These are phyloP conservation scores for Colletes latitarsis DNA, from an alignment of 1,140 invertebrate species.

Conservation along the genomic window DNA sequence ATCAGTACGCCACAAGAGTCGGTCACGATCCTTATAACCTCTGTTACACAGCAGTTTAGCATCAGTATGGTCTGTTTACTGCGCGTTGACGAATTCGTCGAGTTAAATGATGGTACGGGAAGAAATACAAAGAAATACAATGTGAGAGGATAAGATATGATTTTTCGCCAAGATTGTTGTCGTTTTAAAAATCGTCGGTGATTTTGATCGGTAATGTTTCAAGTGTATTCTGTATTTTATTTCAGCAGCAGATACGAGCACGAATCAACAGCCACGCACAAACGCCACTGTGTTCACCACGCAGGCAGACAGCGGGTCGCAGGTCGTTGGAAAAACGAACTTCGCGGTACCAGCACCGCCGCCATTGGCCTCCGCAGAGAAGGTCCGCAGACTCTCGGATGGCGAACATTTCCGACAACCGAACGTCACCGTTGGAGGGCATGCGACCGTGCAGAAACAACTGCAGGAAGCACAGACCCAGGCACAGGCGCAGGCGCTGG, in stretches of 20 bases:
- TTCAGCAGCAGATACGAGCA: constrained; percentile 82
- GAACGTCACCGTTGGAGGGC: constrained; percentile 79
- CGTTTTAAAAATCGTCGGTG: not conserved
- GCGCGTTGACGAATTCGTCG: too few species aligned
- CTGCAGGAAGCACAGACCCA: constrained; percentile 83
- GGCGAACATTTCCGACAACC: constrained; percentile 84
- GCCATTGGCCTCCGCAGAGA: constrained; percentile 80
- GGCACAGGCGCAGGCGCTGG: constrained; percentile 80
- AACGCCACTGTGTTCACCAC: constrained; percentile 79
- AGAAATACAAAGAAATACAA: too few species aligned
- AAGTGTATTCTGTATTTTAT: not conserved
- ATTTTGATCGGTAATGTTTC: not conserved
- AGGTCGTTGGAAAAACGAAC: constrained; percentile 81
- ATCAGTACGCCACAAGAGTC: too few species aligned
- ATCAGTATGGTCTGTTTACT: too few species aligned
- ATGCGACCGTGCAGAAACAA: constrained; percentile 78
- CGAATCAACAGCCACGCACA: constrained; percentile 79
- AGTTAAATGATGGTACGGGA: too few species aligned
- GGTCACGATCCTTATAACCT: too few species aligned
- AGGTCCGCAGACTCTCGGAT: constrained; percentile 84
- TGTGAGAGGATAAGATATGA: too few species aligned
- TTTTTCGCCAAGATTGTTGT: too few species aligned
- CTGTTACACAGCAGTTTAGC: too few species aligned
- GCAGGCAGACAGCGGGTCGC: constrained; percentile 78
- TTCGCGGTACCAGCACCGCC: constrained; percentile 84